Base-by-base conservation (phyloP, 2,888 invertebrate species). In the Orthonevra nobilis region DNA sequence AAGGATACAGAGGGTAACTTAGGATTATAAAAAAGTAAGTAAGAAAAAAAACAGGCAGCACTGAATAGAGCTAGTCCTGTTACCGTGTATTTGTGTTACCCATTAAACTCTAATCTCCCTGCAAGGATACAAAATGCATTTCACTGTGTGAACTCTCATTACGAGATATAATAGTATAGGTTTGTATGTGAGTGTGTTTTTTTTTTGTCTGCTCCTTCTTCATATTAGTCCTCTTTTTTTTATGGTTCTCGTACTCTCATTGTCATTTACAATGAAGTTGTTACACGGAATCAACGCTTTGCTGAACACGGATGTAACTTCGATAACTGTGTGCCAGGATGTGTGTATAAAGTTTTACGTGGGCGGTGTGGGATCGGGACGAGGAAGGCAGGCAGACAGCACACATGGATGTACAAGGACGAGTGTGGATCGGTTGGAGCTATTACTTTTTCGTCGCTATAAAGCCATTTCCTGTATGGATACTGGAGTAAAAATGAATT, bases 81-180 rank as follows among this genome's bases (percentile, higher is more conserved):
- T n/a, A n/a, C n/a, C n/a, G n/a, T 64, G 77, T 70, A 77, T 70
- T 72, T 77, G 70, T 77, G 72, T 77, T 77, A 64, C 70, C 77
- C 70, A 77, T 77, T 77, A 72, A 77, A 72, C 58, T 64, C 70
- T 77, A 77, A 70, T 77, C 70, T 77, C 77, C 50, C 77, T 64
- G 66, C 77, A 72, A 70, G 77, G 60, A 72, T 77, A 77, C 70
- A 66, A 77, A 72, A 70, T 77, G 64, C 77, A 70, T 70, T 60
- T 72, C 64, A 64, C 77, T 46, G 52, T 77, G 77, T 48, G 70
- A 77, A 64, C 72, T 72, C 77, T 72, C 77, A 72, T 77, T 77
- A 77, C 60, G 64, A 5, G 72, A 77, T 66, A 44, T 66, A 46
- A 46, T 42, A 40, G n/a, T 60, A 15, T 32, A 28, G 38, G 40